Conservation (phyloP, 2,113 vertebrate species). For the Spheniscus mendiculus region DNA sequence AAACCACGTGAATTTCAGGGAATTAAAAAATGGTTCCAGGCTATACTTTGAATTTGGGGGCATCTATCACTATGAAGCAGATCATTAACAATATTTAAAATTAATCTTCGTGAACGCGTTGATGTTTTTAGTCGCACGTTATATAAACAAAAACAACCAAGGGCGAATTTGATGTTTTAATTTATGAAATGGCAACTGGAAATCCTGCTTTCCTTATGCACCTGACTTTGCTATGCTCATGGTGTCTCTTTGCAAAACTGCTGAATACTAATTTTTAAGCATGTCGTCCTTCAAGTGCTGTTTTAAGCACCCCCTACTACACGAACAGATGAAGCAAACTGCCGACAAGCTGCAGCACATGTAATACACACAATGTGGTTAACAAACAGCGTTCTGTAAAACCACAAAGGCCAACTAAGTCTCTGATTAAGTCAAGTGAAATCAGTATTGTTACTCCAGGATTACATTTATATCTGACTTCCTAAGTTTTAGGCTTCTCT, state of each 20-base stretch:
- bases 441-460: not conserved
- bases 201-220: not conserved
- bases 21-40: not conserved
- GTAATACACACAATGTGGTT: not conserved
- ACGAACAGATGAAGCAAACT: not conserved
- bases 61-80: not conserved
- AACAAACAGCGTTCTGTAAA: conserved; percentile 21
- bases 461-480: not conserved
- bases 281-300: not conserved
- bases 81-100: not conserved
- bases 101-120: not conserved
- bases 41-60: not conserved
- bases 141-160: not conserved
- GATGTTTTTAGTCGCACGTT: not conserved
- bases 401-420: conserved; percentile 12
- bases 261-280: conserved; percentile 48
- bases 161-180: not conserved
- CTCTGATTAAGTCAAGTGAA: conserved; percentile 1
- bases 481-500: not conserved
- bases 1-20: not conserved
- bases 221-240: not conserved
- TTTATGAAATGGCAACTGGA: not conserved
- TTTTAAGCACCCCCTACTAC: not conserved
- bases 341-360: not conserved
- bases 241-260: not conserved